Evolutionary conservation across 35 echinoderm and acorn worm species (phyloP), one percentile per base, ranked within the genome.

Genomic region (Heliocidaris tuberculata): DNA sequence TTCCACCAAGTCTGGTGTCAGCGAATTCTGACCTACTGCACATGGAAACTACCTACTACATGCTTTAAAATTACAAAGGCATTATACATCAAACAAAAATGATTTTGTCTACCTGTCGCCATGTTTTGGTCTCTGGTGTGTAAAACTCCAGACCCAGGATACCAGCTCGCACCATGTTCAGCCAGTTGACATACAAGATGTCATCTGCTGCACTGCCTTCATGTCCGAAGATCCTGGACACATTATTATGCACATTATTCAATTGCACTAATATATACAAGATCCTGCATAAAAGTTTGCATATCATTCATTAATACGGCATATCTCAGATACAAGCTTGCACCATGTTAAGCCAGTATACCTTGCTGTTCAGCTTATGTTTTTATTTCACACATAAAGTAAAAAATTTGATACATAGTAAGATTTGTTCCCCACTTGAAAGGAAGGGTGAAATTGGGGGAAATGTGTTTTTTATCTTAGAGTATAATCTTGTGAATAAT

Each of bases 101-200:
- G 35, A 42, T 42, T 42, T 42, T 42, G 35, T 42, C 50, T 48
- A 99, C 98, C 96, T 99, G 98, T 94, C 98, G 94, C 98, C 98
- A 99, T 59, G 96, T 88, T 49, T 96, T 95, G 32, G 97, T 96
- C 90, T 99, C 96, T 94, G 98, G 98, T 86, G 98, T 99, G 94
- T 96, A 99, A 93, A 99, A 99, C 86, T 99, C 98, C 47, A 99
- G 88, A 32, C 94, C 96, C 31, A 99, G 86, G 8, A 99, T 93
- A 48, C 98, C 98, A 86, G 98, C 98, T 92, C 98, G n/a, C 27
- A 99, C 98, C 98, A 99, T 99, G 59, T 97, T 99, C 86, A 99
- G 94, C 98, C 98, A 99, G 92, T 99, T 99, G 90, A 97, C 94
- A 89, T 99, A 99, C 11, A 96, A 24, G 49, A 99, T 99, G 85